phyloP scores from a whole-genome alignment of 92 coral and sea anemone species.

The Phenganax stokvisi region DNA sequence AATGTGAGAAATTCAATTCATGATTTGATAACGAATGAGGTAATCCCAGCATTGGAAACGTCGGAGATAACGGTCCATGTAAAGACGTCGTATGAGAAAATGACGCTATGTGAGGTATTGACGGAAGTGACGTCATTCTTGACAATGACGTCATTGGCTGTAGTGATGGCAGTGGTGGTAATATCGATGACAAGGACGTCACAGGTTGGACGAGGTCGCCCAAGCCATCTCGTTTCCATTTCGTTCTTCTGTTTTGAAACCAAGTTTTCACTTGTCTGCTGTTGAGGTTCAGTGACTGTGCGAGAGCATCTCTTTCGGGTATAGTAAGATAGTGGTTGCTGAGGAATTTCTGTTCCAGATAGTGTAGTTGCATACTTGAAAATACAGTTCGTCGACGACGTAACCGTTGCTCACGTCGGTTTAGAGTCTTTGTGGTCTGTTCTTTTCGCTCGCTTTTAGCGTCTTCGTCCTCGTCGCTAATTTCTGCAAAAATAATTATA shows the following conservation, averaged over 20 bases:
- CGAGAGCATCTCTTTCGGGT: constrained; percentile 92
- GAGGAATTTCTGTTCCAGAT: constrained; percentile 89
- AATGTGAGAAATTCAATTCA: constrained; percentile 21
- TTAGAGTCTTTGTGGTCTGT: not conserved
- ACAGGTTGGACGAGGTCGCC: constrained; percentile 91
- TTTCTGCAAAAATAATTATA: not conserved
- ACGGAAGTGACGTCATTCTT: not conserved
- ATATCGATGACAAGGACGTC: constrained; percentile 25
- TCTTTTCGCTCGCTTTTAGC: too few relatives aligned
- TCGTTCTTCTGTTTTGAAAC: constrained; percentile 96
- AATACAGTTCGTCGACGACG: constrained; percentile 91
- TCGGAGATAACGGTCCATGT: constrained; percentile 15
- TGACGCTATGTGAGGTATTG: not conserved
- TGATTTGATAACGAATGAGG: not conserved
- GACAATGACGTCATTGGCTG: not conserved
- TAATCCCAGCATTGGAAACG: constrained; percentile 2
- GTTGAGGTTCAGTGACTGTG: constrained; percentile 87
- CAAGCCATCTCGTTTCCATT: constrained; percentile 95
- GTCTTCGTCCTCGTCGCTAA: constrained; percentile 23
- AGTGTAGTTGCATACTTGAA: constrained; percentile 91
- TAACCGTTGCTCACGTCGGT: constrained; percentile 23
- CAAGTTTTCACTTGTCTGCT: constrained; percentile 96
- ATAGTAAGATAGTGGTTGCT: constrained; percentile 95
- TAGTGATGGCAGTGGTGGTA: not conserved
- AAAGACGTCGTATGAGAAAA: constrained; percentile 9